Evolutionary conservation across 2,888 invertebrate genomes (phyloP), one percentile per base, ranked within the genome.

Genomic region (Bhutanitis thaidina): DNA sequence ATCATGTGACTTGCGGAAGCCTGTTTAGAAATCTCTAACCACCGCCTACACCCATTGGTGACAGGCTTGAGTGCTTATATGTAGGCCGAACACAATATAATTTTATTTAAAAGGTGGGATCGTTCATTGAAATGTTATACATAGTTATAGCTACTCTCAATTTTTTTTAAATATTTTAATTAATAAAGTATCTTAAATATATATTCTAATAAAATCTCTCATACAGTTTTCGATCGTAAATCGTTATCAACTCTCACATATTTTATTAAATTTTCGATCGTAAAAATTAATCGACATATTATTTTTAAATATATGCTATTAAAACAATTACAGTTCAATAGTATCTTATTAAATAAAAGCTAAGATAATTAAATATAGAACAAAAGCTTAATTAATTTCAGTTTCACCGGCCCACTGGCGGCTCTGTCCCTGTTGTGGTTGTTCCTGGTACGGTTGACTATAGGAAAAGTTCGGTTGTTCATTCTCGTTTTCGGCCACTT

Each of bases 351-450:
- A 10, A 10, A 30, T 30, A 30, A 30, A 20, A 20, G 2, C 5
- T 20, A 20, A 5, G 20, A 20, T 20, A 20, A 20, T 20, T 20
- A 20, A 10, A 30, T 4, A 12, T 27, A 40, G 3, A 10, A 20
- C 20, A 20, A 30, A 41, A n/a, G 1, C 8, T 63, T 80, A 87
- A 69, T 88, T 86, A 50, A 88, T 89, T 61, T 89, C 88, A 0
- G 88, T 89, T 61, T 89, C 88, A 0, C 82, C 88, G 0, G 67
- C 62, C 80, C 86, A 89, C 16, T 71, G 76, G 29, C 76, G 60
- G 54, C 41, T 59, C 53, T 38, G 65, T 55, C 25, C n/a, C 25
- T 45, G 45, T 34, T 54, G 51, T 8, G 49, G 50, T 13, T 56
- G 55, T 13, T 55, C 53, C 32, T 55, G 61, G 32, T 66, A 67